These are phyloP conservation scores for Rhinichthys klamathensis DNA, from an alignment of 2,113 vertebrate species.

Conservation along the genomic window DNA sequence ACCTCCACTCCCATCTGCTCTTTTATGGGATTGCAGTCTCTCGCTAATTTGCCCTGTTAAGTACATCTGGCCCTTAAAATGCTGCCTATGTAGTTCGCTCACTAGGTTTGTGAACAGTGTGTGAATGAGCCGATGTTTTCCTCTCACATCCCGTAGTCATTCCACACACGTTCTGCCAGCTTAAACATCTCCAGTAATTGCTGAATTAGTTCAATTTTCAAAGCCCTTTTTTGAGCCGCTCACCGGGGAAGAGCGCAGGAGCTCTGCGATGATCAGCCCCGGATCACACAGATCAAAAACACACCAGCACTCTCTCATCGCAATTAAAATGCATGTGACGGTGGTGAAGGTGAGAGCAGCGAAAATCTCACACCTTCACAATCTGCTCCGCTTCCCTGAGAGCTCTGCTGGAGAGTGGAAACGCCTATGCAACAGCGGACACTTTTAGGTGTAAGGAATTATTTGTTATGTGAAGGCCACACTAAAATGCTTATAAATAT, in stretches of 20 bases:
- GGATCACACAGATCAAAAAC: conserved; percentile 62
- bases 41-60: too few relatives aligned
- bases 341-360: neutral
- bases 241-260: conserved; percentile 3
- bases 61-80: neutral
- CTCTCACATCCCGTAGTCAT: conserved; percentile 36
- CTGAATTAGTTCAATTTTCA: conserved; percentile 71
- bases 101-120: neutral
- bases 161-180: conserved; percentile 61
- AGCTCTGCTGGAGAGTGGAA: neutral
- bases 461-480: neutral
- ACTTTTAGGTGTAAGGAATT: neutral
- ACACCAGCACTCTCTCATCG: conserved; percentile 29
- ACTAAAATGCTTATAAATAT: too few relatives aligned
- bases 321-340: conserved; percentile 41
- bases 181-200: conserved; percentile 63
- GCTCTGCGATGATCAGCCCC: conserved; percentile 33
- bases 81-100: neutral
- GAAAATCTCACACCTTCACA: neutral
- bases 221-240: conserved; percentile 64
- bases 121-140: neutral
- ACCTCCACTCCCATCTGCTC: too few relatives aligned
- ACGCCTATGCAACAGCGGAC: neutral
- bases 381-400: neutral
- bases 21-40: too few relatives aligned